Base-by-base conservation (phyloP, 2,797 vertebrate genomes). In the Sandelia bainsii region DNA sequence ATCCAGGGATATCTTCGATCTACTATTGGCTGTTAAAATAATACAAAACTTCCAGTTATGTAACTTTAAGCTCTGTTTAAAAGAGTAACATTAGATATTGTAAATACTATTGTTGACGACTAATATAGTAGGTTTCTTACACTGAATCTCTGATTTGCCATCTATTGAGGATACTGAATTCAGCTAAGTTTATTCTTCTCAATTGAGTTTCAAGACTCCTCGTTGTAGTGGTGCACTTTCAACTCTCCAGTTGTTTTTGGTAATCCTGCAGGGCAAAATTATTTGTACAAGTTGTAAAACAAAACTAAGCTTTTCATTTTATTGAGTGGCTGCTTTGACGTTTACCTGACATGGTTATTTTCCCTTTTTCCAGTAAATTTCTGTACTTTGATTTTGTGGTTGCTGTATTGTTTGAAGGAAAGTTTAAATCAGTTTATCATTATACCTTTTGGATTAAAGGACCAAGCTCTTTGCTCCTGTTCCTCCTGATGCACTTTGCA, bases 381-480 rank as follows among this genome's bases (percentile, higher is more conserved):
- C 79, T 91, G 83, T 88, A 82, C 72, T 84, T 89, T 88, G 61
- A 87, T 89, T 93, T 84, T 83, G 89, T 91, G 82, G 52, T 89
- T 84, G 82, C 72, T 87, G 85, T 91, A 82, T 75, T 53, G 58
- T 90, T 88, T 83, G 56, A 80, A 85, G 42, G 63, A 79, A 70
- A 68, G 62, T 54, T 8, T 48, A 37, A 66, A 72, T 68, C 20
- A 25, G 63, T 77, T 80, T 23, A 14, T 72, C 19, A 12, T 49
- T 53, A 56, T 69, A 87, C 80, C 23, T 79, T 42, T 70, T 78
- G 22, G 46, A 66, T 51, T 54, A 79, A 92, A 92, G 95, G 96
- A 96, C 96, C 95, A 95, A 95, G 90, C 70, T 75, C 91, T 83
- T 82, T 80, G 69, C 88, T 52, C 81, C 42, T 73, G 42, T 20